Evolutionary conservation across 2,113 vertebrate species (phyloP).

Genomic region (Nothocercus julius): DNA sequence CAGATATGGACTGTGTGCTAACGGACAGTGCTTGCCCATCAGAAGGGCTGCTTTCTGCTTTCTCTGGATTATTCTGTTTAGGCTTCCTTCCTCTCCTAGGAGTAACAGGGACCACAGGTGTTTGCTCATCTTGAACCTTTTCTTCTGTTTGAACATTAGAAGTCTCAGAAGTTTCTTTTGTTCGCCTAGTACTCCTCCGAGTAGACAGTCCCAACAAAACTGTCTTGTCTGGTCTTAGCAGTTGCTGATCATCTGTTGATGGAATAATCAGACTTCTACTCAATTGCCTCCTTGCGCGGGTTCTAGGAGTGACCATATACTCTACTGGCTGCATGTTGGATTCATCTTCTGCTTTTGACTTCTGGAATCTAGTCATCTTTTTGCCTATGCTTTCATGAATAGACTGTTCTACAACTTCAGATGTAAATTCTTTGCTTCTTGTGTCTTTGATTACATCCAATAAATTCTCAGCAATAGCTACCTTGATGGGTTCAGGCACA

Average conservation of each 20-base stretch:
- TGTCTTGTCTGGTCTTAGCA: constrained; percentile 1
- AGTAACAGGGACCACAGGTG: constrained; percentile 45
- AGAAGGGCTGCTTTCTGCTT: constrained; percentile 1
- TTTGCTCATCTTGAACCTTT: constrained; percentile 34
- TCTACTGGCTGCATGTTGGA: background rate
- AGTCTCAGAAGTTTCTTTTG: constrained; percentile 47
- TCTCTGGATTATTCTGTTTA: background rate
- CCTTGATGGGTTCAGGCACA: constrained; percentile 79
- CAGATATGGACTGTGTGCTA: accelerated
- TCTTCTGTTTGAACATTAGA: constrained; percentile 17
- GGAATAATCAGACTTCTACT: background rate
- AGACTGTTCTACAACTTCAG: constrained; percentile 67
- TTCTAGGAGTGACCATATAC: constrained; percentile 50
- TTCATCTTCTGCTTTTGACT: constrained; percentile 24
- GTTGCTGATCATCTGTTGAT: background rate
- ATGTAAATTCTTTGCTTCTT: constrained; percentile 77
- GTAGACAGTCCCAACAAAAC: constrained; percentile 58
- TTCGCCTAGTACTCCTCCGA: constrained; percentile 74
- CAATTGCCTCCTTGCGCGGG: constrained; percentile 34
- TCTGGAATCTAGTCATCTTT: constrained; percentile 49
- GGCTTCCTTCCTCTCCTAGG: constrained; percentile 76
- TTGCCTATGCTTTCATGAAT: constrained; percentile 63
- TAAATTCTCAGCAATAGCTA: constrained; percentile 78
- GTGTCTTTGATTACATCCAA: constrained; percentile 78
- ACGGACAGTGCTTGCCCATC: background rate